Evolutionary conservation across 2,113 vertebrate species (phyloP), one percentile per base, ranked within the genome.

Genomic region (Dissostichus mawsoni): DNA sequence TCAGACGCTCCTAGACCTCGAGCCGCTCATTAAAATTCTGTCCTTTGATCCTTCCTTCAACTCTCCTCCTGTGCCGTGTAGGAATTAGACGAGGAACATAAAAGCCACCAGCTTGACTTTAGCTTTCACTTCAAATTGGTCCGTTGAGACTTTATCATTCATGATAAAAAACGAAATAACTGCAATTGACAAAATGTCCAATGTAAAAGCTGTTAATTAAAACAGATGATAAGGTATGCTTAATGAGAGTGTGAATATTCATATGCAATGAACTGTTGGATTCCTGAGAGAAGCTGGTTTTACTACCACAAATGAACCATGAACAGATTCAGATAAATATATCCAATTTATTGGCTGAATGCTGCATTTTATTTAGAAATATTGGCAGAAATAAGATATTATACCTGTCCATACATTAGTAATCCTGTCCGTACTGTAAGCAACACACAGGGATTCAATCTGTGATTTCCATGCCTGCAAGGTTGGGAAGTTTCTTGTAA

Each of bases 11-110:
- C 72, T 50, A 48, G 81, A 84, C 81, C 70, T 76, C 80, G 50
- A 48, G 80, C 79, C 78, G 88, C 79, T 92, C 85, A 89, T 92
- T 92, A 92, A 92, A 87, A 92, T 93, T 90, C 84, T 55, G 74
- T 78, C 62, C 78, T 93, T 91, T 93, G 88, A 93, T 92, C 88
- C 79, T 57, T 59, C 44, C 80, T 76, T 82, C 68, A 64, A 70
- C 84, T 80, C 82, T 72, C 69, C 84, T 86, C 73, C 85, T 87
- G 64, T 50, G 71, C 72, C 56, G 17, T 74, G 85, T 55, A 78
- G 57, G 80, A 84, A 87, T 83, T 83, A 89, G 79, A 87, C 29
- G 52, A 57, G 23, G 66, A 83, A 73, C 82, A 85, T 82, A 88
- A 91, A 91, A 90, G 90, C 67, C 68, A 77, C 65, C 74, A 81